Conservation (phyloP, 2,888 invertebrate species). For the Hetaerina titia region DNA sequence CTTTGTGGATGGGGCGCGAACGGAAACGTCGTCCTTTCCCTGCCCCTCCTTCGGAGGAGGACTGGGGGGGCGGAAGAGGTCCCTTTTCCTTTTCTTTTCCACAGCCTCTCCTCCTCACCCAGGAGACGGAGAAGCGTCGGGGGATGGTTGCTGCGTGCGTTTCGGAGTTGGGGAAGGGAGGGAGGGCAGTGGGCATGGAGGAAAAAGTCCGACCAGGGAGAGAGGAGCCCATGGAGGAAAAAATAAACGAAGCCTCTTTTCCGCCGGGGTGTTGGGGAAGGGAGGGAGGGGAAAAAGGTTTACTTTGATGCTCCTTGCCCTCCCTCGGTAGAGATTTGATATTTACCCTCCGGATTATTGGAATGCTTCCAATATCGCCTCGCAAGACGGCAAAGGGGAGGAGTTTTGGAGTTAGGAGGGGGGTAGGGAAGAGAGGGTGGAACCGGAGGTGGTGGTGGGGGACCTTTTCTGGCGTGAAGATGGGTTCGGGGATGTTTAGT, state of each 20-base stretch:
- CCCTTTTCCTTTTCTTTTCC: too few relatives aligned
- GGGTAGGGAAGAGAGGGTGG: not conserved
- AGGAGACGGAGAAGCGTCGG: not conserved
- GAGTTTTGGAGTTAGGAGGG: not conserved
- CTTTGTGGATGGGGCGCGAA: too few relatives aligned
- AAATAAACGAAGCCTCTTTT: conserved; percentile 1
- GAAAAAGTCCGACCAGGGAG: not conserved
- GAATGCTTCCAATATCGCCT: conserved; percentile 42
- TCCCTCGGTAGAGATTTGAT: conserved; percentile 13
- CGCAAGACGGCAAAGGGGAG: not conserved
- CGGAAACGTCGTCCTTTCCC: too few relatives aligned
- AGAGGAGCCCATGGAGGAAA: not conserved
- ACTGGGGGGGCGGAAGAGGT: too few relatives aligned
- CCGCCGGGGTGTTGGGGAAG: not conserved
- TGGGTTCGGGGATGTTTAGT: not conserved
- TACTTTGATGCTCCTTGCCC: conserved; percentile 24
- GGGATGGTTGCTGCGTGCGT: not conserved
- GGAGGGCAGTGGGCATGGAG: not conserved
- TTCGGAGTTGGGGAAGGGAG: not conserved
- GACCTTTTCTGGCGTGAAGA: not conserved
- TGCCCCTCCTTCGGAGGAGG: too few relatives aligned
- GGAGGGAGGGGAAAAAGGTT: not conserved
- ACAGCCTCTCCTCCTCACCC: not conserved
- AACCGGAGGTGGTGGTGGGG: not conserved
- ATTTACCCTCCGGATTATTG: conserved; percentile 49